Evolutionary conservation across 2,888 invertebrate species (phyloP).

Genomic region (Busseola fusca): DNA sequence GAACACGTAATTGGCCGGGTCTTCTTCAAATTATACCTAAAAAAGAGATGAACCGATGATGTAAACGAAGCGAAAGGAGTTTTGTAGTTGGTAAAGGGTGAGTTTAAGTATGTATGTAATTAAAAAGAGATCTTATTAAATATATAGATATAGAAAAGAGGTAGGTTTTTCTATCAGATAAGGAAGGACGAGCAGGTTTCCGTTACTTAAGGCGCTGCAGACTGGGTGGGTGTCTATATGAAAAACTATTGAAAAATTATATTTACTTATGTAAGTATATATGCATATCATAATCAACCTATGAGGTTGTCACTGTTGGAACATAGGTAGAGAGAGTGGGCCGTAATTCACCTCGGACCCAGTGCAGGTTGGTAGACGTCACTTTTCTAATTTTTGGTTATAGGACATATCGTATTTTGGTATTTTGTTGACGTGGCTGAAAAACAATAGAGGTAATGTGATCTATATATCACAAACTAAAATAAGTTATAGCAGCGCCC

Average conservation of each 20-base stretch:
- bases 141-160: too few relatives aligned
- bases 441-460: not conserved
- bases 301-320: too few relatives aligned
- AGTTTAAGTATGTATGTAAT: not conserved
- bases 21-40: not conserved
- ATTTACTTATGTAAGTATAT: too few relatives aligned
- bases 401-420: too few relatives aligned
- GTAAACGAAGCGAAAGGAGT: not conserved
- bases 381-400: too few relatives aligned
- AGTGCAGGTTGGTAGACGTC: too few relatives aligned
- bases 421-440: too few relatives aligned
- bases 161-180: not conserved
- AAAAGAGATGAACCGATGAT: too few relatives aligned
- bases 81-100: not conserved
- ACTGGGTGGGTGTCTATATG: not conserved
- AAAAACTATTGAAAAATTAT: not conserved
- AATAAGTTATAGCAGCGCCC: not conserved
- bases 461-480: not conserved
- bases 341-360: too few relatives aligned
- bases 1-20: slow-evolving; percentile 1
- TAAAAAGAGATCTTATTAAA: not conserved
- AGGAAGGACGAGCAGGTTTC: not conserved
- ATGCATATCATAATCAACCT: too few relatives aligned
- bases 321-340: too few relatives aligned
- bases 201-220: not conserved